phyloP scores from a whole-genome alignment of 2,113 vertebrate species.

The Myanophis thanlyinensis region DNA sequence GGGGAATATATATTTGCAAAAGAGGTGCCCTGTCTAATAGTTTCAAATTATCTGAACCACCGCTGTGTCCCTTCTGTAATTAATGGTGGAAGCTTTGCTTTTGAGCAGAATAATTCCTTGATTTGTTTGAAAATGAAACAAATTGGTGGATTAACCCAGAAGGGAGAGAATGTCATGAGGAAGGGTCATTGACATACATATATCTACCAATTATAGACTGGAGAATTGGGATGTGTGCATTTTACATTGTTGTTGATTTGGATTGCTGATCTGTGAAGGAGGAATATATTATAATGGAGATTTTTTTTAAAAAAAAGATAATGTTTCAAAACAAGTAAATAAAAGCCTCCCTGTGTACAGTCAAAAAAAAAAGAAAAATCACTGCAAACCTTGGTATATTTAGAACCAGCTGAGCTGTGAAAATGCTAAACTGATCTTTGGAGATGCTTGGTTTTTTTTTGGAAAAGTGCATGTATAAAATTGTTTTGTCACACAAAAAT shows the following conservation, averaged over 20 bases:
- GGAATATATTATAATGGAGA: background rate
- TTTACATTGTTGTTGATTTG: constrained; percentile 15
- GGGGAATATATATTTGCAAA: constrained; percentile 14
- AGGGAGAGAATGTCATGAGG: constrained; percentile 27
- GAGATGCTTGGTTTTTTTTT: background rate
- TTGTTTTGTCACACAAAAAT: background rate
- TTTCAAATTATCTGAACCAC: constrained; percentile 36
- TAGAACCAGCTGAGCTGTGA: background rate
- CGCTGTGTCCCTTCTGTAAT: constrained; percentile 34
- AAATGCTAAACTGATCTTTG: background rate
- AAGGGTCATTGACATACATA: constrained; percentile 37
- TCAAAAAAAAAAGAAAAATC: background rate
- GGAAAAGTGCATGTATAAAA: background rate
- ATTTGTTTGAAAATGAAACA: constrained; percentile 21
- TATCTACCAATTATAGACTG: constrained; percentile 29
- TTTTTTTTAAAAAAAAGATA: background rate
- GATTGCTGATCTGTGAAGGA: constrained; percentile 32
- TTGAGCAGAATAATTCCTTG: constrained; percentile 47
- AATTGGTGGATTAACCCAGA: constrained; percentile 35
- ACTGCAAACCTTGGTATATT: background rate
- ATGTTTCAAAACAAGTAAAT: background rate
- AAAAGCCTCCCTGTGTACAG: background rate
- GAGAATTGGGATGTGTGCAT: background rate
- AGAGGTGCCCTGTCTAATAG: constrained; percentile 36
- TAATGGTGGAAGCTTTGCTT: constrained; percentile 51